phyloP scores from a whole-genome alignment of 2,888 invertebrate species.

The Drosophila paracracens region DNA sequence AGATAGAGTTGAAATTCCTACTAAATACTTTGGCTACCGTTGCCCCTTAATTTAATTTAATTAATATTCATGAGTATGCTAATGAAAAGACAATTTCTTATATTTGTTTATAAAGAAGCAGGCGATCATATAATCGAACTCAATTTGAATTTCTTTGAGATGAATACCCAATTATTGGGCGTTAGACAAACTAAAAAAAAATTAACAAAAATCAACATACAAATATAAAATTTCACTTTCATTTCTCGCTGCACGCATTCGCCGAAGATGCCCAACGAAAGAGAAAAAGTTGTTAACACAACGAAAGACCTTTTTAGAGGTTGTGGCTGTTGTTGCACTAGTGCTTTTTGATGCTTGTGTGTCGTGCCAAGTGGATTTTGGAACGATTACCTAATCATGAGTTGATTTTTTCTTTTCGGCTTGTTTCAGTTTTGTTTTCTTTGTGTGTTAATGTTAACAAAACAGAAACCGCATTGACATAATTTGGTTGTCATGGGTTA shows the following conservation, averaged over 20 bases:
- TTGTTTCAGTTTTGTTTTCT: slow-evolving; percentile 46
- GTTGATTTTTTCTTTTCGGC: slow-evolving; percentile 54
- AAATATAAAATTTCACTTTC: slow-evolving; percentile 53
- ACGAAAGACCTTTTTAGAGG: slow-evolving; percentile 53
- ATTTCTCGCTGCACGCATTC: slow-evolving; percentile 37
- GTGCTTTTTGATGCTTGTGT: slow-evolving; percentile 67
- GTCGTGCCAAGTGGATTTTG: slow-evolving; percentile 75
- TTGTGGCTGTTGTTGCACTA: slow-evolving; percentile 39
- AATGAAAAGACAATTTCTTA: slow-evolving; percentile 26
- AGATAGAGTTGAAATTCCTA: slow-evolving; percentile 11
- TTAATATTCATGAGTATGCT: slow-evolving; percentile 41
- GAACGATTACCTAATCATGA: slow-evolving; percentile 77
- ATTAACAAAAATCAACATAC: neutral
- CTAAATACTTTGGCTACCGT: slow-evolving; percentile 19
- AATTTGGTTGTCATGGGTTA: slow-evolving; percentile 62
- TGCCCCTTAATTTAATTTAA: neutral
- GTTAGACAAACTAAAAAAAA: slow-evolving; percentile 7
- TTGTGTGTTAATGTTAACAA: slow-evolving; percentile 46
- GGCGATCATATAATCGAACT: slow-evolving; percentile 61
- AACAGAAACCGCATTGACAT: slow-evolving; percentile 65
- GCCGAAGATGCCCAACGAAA: slow-evolving; percentile 46
- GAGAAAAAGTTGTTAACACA: slow-evolving; percentile 59
- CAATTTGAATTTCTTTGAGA: slow-evolving; percentile 58
- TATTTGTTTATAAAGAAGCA: slow-evolving; percentile 14
- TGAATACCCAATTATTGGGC: slow-evolving; percentile 46